Evolutionary conservation across 2,888 invertebrate species (phyloP), one percentile per base, ranked within the genome.

Genomic region (Galerucella pusilla): DNA sequence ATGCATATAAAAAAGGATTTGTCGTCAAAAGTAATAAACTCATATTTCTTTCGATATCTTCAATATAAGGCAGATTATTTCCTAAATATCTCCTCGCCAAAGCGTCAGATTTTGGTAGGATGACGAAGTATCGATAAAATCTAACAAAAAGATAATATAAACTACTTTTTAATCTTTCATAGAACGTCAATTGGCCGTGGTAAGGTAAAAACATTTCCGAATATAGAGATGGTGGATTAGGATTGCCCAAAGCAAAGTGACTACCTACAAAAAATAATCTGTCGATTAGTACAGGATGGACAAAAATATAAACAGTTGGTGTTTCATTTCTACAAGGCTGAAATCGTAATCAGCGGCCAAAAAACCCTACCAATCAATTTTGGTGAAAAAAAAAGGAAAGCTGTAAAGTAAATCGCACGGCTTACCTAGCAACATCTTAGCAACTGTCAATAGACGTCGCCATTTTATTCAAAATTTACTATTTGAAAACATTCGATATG

Each of bases 181-280:
- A 88, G 54, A 88, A 83, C 16, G 85, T 89, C 75, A 90, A 80
- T 5, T 76, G 72, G 54, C 83, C 83, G 52, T 83, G 77, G 64
- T 82, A 83, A 25, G 80, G 80, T 35, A 85, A 72, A 71, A 83
- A 79, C 78, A 84, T 80, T 69, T 85, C 85, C 0, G 85, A 84
- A 70, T 83, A 81, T n/a, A 84, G 35, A 7, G 82, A 78, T 5
- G 84, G 81, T 35, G 81, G 82, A 68, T 81, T 76, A 1, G 80
- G 83, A 75, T 85, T 84, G 11, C 84, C 84, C 57, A 81, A 77
- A 1, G 81, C 81, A 63, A 80, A 80, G 68, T 85, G 84, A 4
- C 77, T 81, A 20, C 64, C 64, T 65, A 20, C 7, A 65, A 45
- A 65, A n/a, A 25, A 60, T 25, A 35, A 35, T 1, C 6, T 35